Base-by-base conservation (phyloP, 2,113 vertebrate species). In the Chelonoidis abingdonii region DNA sequence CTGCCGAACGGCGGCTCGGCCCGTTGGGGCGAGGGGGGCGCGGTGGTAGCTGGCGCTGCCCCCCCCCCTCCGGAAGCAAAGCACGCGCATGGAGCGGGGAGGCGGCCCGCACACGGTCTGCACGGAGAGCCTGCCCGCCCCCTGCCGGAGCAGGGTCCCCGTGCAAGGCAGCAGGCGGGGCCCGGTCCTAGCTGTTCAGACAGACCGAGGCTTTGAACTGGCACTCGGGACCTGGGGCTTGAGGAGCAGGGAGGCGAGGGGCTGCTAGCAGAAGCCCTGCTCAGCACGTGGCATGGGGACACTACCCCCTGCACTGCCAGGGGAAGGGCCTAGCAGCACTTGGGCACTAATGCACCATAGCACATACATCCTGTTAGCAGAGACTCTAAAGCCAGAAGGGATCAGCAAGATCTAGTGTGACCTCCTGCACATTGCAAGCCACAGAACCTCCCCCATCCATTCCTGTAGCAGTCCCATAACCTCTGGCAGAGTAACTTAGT, bases 281-380 rank as follows among this genome's bases (percentile, higher is more conserved):
- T 29, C 25, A 59, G 27, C 27, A 13, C 59, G 29, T n/a, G 62
- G 62, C 29, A 35, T 6, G 3, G 31, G 11, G 21, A 11, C 9
- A 10, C 81, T 10, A 44, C 2, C 47, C 29, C 13, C 75, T 6
- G 24, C 11, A 8, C 29, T 16, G 41, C 44, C 3, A 79, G 10
- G 76, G 41, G 72, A 31, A 17, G 29, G 62, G 31, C 59, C 59
- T 35, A 65, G 35, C 31, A 35, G 14, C 31, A 16, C 62, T 16
- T 65, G 6, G 59, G 31, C 16, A n/a, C 35, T 9, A 13, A 69
- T 35, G 35, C 14, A 2, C 35, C 62, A 35, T 35, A 16, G 13
- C 29, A 12, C 27, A 14, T 6, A 14, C 31, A 3, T 4, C 59
- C 29, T 14, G 2, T 29, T 17, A 13, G 6, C 16, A 4, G n/a